Base-by-base conservation (phyloP, 2,888 invertebrate genomes). In the Hirudinaria manillensis region DNA sequence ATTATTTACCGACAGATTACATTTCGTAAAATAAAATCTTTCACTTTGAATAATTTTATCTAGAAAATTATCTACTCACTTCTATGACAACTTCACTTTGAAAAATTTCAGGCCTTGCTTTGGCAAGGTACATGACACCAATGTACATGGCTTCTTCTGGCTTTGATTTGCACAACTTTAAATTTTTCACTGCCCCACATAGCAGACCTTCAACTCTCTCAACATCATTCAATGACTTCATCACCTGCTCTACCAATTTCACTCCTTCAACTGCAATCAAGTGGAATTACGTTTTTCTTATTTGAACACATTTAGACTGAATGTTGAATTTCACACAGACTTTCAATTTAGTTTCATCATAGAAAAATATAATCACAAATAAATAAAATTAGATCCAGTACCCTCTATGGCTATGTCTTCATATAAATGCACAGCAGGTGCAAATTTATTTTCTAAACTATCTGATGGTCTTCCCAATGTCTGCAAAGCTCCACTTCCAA, bases 171-270 rank as follows among this genome's bases (percentile, higher is more conserved):
- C 92, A 91, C 10, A 89, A 89, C 74, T 91, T 90, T 1, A 95
- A 88, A 0, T 90, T 88, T 81, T 91, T 92, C 45, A 95, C 90
- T n/a, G 92, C 91, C 0, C 94, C 94, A 80, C 94, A 92, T n/a
- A 96, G 87, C 10, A 93, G 88, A 89, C 85, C 92, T 88, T 87
- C 92, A 89, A 83, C 92, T 76, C 81, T 82, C 70, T 85, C 93
- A 74, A 89, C 90, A 83, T 94, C 93, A 78, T 90, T 92, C 78
- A 91, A 88, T 3, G 92, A 91, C 78, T 90, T 89, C 70, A 91
- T 86, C 3, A 93, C 90, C 83, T 89, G 89, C 29, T 90, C 89
- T 21, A 93, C 90, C 27, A 94, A 87, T 77, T 92, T 92, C 7
- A 89, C 88, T 19, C 92, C 89, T 77, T 94, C 94, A 78, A 91